Evolutionary conservation across 2,888 invertebrate species (phyloP), one percentile per base, ranked within the genome.

Genomic region (Rambutsinella grinnellia): DNA sequence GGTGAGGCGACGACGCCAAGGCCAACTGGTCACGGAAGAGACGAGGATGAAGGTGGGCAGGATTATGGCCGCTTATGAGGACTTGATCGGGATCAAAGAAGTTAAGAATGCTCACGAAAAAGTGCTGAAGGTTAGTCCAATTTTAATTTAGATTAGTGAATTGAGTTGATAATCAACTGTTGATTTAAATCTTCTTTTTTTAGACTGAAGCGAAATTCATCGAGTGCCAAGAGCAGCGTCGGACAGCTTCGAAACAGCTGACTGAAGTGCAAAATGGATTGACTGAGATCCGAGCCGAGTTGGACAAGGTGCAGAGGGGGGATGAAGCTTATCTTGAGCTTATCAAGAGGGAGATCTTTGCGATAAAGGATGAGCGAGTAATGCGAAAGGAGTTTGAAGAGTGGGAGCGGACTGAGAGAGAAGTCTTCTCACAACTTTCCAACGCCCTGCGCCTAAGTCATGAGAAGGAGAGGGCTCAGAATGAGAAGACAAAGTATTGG

Each of bases 401-500:
- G 1, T 89, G 90, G 0, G 95, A 95, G 85, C 89, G 91, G 56
- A 89, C 90, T n/a, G 95, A 95, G 86, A 87, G 94, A 2, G 93
- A 93, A 65, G 86, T 90, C 13, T 94, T 94, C 85, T 90, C 91
- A 0, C 89, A 90, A 0, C 90, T 94, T 85, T 92, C 93, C 0
- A 91, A 91, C 21, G 92, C 93, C 0, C 91, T 95, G 0, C 90
- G 94, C 80, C 90, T 93, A 81, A 93, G 93, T 19, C 94, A 95
- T 85, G 95, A 95, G 86, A 89, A 93, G 69, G 95, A 95, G 86
- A 87, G 94, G 46, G 91, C 93, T 0, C 92, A 94, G 84, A 90
- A 93, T 2, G 94, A 95, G 86, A 89, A 93, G 70, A 94, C 94
- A 72, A 95, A 95, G 86, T 95, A 95, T 86, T 94, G 94, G 91